Base-by-base conservation (phyloP, 2,797 vertebrate genomes). In the Novumbra hubbsi region DNA sequence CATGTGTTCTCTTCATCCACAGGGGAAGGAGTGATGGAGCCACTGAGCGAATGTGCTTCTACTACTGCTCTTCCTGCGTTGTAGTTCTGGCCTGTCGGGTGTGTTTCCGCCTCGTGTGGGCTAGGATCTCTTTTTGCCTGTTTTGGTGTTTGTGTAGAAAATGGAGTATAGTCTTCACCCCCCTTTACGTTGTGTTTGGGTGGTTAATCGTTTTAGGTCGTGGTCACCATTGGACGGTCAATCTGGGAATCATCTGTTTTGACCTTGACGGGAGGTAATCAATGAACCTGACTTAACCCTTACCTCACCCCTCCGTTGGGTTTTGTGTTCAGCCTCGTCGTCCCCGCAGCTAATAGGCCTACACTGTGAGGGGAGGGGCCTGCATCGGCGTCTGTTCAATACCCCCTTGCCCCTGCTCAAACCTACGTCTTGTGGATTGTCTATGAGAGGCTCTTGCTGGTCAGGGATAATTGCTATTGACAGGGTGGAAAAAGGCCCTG, bases 391-490 rank as follows among this genome's bases (percentile, higher is more conserved):
- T 81, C 76, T 41, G 68, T 15, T 74, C 49, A 73, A 68, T 70
- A 21, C 67, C 73, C 49, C 78, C 62, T 28, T 70, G 73, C 73
- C 78, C 69, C 38, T 45, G 77, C 73, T 78, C 48, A 57, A 66
- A 70, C 48, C 71, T 49, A 73, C 65, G 41, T 28, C 32, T 32
- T 12, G 62, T 55, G 67, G 83, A 77, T 76, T 86, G 75, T 84
- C 80, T 19, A 78, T 91, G 85, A 85, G 83, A 83, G 80, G 75
- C 76, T 77, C 60, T 82, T 63, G 34, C 84, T 78, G 84, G 82
- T 85, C 80, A 87, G 78, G 75, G 82, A 84, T 92, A 91, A 91
- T 90, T 82, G 83, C 84, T 87, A 88, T 77, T 90, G 88, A 93
- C 88, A 91, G 86, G 86, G 81, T 79, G 82, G 89, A 92, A 89